Evolutionary conservation across 2,113 vertebrate species (phyloP), one percentile per base, ranked within the genome.

Genomic region (Aviceda subcristata): DNA sequence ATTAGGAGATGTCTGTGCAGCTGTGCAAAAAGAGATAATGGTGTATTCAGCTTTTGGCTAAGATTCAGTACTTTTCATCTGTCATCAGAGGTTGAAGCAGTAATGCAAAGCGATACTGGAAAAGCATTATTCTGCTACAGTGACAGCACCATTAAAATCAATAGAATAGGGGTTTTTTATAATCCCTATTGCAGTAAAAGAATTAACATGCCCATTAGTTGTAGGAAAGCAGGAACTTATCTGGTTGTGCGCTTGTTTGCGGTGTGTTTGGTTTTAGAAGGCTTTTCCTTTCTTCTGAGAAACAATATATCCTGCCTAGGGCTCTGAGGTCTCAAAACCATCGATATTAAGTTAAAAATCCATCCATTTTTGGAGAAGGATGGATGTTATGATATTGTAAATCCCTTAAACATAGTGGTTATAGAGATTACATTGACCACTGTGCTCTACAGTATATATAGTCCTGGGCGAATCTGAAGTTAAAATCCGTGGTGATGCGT

Each of bases 1-100:
- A 19, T 87, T 45, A 56, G 94, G 94, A 34, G 74, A 76, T 74
- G 94, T 38, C 86, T 88, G 94, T 38, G 80, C 96, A 98, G 97
- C 97, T 98, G 97, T 92, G 92, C 87, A 63, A 77, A 69, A 96
- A n/a, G 55, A 97, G 96, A 98, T 98, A 97, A 98, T 97, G 96
- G 97, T 32, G 41, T 59, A 86, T 97, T 97, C 97, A 92, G 96
- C 96, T 97, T 96, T 97, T 97, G 97, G 95, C 96, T 17, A 95
- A 94, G 95, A 95, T 91, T 97, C 97, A 97, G 93, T 55, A 92
- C 94, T 97, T 94, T 73, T 98, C 96, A 96, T 97, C 90, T 95
- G 96, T 95, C 94, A 94, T 96, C 96, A 87, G 95, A 92, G 97
- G 90, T 92, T 96, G 92, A 76, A 81, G 85, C 93, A 90, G 75